phyloP scores from a whole-genome alignment of 2,797 vertebrate genomes.

The Pteropus rufus region DNA sequence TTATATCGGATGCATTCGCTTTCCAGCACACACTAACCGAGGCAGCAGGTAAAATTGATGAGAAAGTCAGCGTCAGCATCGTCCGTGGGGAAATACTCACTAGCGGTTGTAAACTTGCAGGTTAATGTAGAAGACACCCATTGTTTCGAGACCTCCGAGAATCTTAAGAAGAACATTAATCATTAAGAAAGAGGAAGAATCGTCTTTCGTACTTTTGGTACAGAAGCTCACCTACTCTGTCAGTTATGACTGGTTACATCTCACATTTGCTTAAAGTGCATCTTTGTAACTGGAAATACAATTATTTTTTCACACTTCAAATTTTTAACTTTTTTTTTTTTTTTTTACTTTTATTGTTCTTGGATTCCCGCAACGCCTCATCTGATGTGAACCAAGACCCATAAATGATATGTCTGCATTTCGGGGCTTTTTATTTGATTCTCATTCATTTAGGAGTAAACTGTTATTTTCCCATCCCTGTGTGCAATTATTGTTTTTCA shows the following conservation, averaged over 20 bases:
- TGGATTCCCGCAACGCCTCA: background rate
- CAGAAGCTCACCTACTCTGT: background rate
- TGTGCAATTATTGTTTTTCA: background rate
- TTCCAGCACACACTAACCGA: background rate
- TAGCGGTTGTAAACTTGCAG: background rate
- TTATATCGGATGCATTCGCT: background rate
- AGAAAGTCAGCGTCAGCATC: background rate
- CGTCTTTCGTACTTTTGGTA: rapidly evolving
- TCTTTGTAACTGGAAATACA: background rate
- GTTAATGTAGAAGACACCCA: background rate
- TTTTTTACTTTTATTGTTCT: background rate
- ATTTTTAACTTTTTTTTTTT: background rate
- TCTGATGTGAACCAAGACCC: background rate
- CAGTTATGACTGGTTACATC: no score
- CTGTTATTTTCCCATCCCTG: background rate
- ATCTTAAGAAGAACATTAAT: background rate
- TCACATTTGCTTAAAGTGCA: background rate
- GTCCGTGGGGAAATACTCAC: background rate
- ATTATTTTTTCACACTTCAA: background rate
- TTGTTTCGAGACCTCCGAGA: background rate
- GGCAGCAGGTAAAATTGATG: background rate
- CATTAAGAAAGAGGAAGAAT: background rate
- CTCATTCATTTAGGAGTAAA: background rate
- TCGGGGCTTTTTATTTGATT: background rate
- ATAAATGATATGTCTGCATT: rapidly evolving